Percentiles rank a stretch among this genome's conserved stretches.
Evolutionary conservation across 2,888 invertebrate species (phyloP).

Genomic region (Caenorhabditis auriculariae): DNA sequence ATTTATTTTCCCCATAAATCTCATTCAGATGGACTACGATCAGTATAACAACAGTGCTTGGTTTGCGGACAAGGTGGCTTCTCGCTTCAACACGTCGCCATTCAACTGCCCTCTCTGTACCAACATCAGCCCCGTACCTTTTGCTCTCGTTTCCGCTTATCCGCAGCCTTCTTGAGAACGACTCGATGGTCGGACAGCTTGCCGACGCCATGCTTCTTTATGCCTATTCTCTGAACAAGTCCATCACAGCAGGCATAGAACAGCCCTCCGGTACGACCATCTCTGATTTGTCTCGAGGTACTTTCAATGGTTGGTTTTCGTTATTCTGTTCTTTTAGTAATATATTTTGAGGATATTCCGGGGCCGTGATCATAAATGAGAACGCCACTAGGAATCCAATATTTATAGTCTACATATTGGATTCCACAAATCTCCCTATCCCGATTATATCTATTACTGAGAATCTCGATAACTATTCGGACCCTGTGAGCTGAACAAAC

Average conservation of each 20-base stretch:
- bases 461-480: slow-evolving; percentile 19
- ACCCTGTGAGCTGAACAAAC: slow-evolving; percentile 21
- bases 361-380: slow-evolving; percentile 30
- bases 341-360: slow-evolving; percentile 30
- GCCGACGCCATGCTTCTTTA: slow-evolving; percentile 35
- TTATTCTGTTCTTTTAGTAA: too few species aligned
- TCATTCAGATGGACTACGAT: slow-evolving; percentile 22
- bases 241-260: slow-evolving; percentile 11
- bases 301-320: too few species aligned
- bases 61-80: slow-evolving; percentile 21
- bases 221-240: slow-evolving; percentile 24
- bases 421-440: slow-evolving; percentile 10
- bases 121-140: slow-evolving; percentile 18
- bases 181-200: slow-evolving; percentile 24
- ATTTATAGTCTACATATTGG: slow-evolving; percentile 24
- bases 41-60: slow-evolving; percentile 22
- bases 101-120: slow-evolving; percentile 37
- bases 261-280: slow-evolving; percentile 25
- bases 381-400: slow-evolving; percentile 32
- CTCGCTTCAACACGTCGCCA: slow-evolving; percentile 19
- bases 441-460: slow-evolving; percentile 22
- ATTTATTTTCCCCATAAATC: too few species aligned
- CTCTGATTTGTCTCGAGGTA: slow-evolving; percentile 16
- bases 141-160: neutral
- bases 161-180: neutral